A percentile compares a stretch with the other conserved stretches of the same genome.
Conservation (phyloP, 2,113 vertebrate species). For the Limnothrissa miodon region DNA sequence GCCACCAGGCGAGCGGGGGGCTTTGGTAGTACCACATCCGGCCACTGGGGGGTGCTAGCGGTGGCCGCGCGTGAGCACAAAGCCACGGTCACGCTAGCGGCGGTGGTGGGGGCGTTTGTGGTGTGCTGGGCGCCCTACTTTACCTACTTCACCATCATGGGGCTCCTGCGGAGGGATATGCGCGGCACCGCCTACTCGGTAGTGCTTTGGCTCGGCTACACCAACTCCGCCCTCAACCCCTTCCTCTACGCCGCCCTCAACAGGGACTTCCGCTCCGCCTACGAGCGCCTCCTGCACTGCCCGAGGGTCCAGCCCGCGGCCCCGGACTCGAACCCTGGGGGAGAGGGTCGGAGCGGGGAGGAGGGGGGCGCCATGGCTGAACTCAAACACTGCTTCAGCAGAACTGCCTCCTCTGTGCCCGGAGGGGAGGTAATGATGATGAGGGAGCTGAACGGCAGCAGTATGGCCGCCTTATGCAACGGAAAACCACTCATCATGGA, state of each 20-base stretch:
- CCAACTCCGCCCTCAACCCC: slow-evolving; percentile 93
- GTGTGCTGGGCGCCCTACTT: slow-evolving; percentile 91
- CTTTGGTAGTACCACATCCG: slow-evolving; percentile 45
- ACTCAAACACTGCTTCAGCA: slow-evolving; percentile 51
- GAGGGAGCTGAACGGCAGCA: slow-evolving; percentile 53
- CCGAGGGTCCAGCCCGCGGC: slow-evolving; percentile 45
- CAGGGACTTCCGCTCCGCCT: slow-evolving; percentile 85
- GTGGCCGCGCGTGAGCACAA: slow-evolving; percentile 77
- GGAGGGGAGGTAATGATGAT: slow-evolving; percentile 57
- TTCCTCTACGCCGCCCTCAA: slow-evolving; percentile 87
- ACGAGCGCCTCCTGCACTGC: slow-evolving; percentile 75
- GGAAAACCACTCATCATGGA: slow-evolving; percentile 49
- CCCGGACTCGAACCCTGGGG: slow-evolving; percentile 37
- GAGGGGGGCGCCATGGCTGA: slow-evolving; percentile 59
- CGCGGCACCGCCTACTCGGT: slow-evolving; percentile 53
- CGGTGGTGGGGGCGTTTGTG: slow-evolving; percentile 82
- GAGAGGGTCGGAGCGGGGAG: slow-evolving; percentile 32
- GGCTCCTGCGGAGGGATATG: slow-evolving; percentile 65
- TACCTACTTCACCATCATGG: slow-evolving; percentile 79
- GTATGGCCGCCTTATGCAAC: slow-evolving; percentile 35
- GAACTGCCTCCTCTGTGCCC: slow-evolving; percentile 42
- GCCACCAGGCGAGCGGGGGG: slow-evolving; percentile 60
- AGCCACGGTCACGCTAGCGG: slow-evolving; percentile 74
- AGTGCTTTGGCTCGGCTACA: slow-evolving; percentile 86
- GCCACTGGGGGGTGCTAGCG: slow-evolving; percentile 52